phyloP scores from a whole-genome alignment of 2,888 invertebrate species.

The Acleris literana region DNA sequence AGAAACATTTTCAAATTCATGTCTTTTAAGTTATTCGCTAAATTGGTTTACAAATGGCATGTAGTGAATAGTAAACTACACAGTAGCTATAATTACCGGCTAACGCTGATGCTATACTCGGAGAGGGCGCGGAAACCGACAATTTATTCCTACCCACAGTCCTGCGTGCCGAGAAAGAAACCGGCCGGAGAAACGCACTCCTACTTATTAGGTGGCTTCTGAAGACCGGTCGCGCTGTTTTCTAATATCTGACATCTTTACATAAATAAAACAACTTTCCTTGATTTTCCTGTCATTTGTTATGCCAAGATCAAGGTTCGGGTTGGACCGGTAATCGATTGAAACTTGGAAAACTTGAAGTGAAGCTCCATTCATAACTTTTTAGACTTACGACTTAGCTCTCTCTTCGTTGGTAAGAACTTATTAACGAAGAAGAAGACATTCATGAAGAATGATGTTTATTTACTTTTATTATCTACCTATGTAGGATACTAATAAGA shows the following conservation, averaged over 20 bases:
- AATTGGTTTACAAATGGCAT: slow-evolving; percentile 3
- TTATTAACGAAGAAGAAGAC: no score
- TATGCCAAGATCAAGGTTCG: slow-evolving; percentile 28
- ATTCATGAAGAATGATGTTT: no score
- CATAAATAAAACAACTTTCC: slow-evolving; percentile 40
- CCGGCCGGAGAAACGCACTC: slow-evolving; percentile 29
- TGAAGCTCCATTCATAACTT: no score
- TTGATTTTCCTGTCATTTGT: slow-evolving; percentile 40
- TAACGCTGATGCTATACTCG: slow-evolving; percentile 15
- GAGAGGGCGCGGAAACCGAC: slow-evolving; percentile 26
- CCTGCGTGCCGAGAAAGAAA: slow-evolving; percentile 38
- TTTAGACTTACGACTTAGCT: no score
- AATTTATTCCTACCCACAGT: slow-evolving; percentile 39
- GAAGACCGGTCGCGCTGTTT: slow-evolving; percentile 40
- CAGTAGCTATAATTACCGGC: slow-evolving; percentile 19
- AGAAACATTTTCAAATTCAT: background rate
- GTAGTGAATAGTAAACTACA: background rate
- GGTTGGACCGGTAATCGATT: slow-evolving; percentile 11
- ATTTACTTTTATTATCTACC: no score
- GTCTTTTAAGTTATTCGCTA: background rate
- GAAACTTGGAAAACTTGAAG: slow-evolving; percentile 1
- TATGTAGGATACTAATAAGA: no score
- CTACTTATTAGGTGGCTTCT: slow-evolving; percentile 25
- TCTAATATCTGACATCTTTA: slow-evolving; percentile 42
- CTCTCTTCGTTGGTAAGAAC: no score